A percentile compares a stretch with the other conserved stretches of the same genome.
Conservation (phyloP, 2,113 vertebrate genomes). For the Girardinichthys multiradiatus region DNA sequence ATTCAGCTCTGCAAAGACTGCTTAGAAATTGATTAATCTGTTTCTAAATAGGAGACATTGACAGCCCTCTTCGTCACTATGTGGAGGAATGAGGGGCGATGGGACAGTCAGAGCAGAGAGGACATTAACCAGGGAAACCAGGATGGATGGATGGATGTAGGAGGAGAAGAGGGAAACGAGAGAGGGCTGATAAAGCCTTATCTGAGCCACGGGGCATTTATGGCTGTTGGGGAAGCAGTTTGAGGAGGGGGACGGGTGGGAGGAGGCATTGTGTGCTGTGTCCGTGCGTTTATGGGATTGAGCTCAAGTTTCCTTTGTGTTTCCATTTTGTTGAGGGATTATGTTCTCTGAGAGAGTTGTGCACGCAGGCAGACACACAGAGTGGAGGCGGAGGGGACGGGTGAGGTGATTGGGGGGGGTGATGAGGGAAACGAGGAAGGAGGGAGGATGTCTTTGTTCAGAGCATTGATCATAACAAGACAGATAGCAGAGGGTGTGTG, state of each 20-base stretch:
- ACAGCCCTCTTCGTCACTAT: conserved; percentile 14
- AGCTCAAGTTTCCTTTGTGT: conserved; percentile 86
- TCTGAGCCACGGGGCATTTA: conserved; percentile 81
- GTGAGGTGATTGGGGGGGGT: conserved; percentile 21
- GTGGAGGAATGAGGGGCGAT: conserved; percentile 61
- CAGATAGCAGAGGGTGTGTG: conserved; percentile 70
- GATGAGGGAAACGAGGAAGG: conserved; percentile 28
- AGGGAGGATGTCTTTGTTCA: conserved; percentile 79
- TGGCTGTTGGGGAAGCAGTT: conserved; percentile 62
- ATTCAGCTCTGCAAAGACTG: not conserved
- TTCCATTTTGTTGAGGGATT: conserved; percentile 84
- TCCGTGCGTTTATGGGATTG: conserved; percentile 83
- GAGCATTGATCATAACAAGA: conserved; percentile 75
- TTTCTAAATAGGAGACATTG: conserved; percentile 9
- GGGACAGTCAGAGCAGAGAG: conserved; percentile 30
- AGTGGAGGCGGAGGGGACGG: conserved; percentile 75
- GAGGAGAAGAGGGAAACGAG: conserved; percentile 43
- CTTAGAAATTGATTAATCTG: not conserved
- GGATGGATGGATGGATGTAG: conserved; percentile 56
- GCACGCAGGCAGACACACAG: conserved; percentile 75
- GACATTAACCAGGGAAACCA: conserved; percentile 48
- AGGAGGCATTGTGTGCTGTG: conserved; percentile 79
- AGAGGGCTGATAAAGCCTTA: conserved; percentile 73
- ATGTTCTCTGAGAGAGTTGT: conserved; percentile 85
- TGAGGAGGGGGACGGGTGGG: conserved; percentile 68